Conservation (phyloP, 2,113 vertebrate species). For the Hippolais icterina region DNA sequence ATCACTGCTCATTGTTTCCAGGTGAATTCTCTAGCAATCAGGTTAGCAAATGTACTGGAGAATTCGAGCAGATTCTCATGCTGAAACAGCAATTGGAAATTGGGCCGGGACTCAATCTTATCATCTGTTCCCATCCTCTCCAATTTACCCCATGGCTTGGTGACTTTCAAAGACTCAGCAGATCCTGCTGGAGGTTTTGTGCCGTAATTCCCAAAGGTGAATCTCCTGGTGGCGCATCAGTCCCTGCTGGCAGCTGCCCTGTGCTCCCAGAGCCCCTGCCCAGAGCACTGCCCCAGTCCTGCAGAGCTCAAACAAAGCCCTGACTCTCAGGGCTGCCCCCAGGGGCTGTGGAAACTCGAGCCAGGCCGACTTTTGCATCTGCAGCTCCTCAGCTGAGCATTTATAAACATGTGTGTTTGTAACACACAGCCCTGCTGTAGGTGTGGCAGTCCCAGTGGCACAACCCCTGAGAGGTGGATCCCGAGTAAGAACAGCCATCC, state of each 20-base stretch:
- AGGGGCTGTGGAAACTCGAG: not conserved
- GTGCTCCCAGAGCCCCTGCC: not conserved
- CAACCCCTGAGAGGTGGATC: not conserved
- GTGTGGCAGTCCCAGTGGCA: not conserved
- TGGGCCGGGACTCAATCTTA: not conserved
- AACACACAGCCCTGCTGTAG: not conserved
- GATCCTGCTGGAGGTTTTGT: not conserved
- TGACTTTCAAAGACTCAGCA: not conserved
- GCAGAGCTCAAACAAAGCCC: not conserved
- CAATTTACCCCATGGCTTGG: not conserved
- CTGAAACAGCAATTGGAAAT: not conserved
- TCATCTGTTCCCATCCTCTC: not conserved
- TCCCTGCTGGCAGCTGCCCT: not conserved
- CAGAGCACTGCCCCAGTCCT: not conserved
- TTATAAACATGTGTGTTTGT: not conserved
- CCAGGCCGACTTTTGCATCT: not conserved
- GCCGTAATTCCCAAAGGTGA: not conserved
- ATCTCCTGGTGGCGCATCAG: not conserved
- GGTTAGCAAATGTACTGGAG: conserved; percentile 47
- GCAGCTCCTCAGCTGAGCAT: not conserved
- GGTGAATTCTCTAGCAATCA: conserved; percentile 51
- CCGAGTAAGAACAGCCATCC: not conserved
- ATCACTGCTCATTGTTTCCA: conserved; percentile 52
- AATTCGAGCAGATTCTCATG: conserved; percentile 10
- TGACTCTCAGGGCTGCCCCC: not conserved